Evolutionary conservation across 2,113 vertebrate genomes (phyloP), one percentile per base, ranked within the genome.

Genomic region (Heloderma charlesbogerti): DNA sequence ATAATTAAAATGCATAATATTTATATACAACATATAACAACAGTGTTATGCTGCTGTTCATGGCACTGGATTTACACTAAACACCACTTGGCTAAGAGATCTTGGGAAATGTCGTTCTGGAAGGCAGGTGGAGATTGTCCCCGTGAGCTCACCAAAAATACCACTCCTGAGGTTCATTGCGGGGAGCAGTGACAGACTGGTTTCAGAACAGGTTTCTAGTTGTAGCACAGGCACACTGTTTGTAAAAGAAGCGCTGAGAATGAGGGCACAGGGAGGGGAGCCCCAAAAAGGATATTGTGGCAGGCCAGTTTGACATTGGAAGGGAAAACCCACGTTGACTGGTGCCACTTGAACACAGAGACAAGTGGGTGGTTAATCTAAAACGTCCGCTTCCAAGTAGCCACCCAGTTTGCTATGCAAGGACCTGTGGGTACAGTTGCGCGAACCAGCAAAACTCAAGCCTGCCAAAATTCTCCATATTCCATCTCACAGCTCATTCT

Each of bases 91-190:
- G n/a, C n/a, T 6, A 48, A 34, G 84, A 66, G 20, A 69, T 45
- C 27, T 37, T 48, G 84, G 84, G 84, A 71, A 71, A 31, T 29
- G 63, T 69, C 27, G 27, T 69, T 20, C 40, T 48, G 66, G 40
- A 29, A 69, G 27, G 84, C 15, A 22, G 15, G 29, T 3, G 7
- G 29, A 40, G 84, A 31, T 37, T 10, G 43, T 20, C 74, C 25
- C 1, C 18, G 2, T 3, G 6, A 1, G 0, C 74, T 43, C 40
- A 2, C 20, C 2, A 7, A 77, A 43, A 77, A 25, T 0, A 3
- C 74, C 37, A 22, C 20, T 77, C 69, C 31, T 1, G 31, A 3
- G 31, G 4, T 72, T 43, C 37, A 37, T 8, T 77, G 37, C 20
- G 22, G 8, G 16, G 37, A 43, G 74, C n/a, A 77, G 16, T 0